Base-by-base conservation (phyloP, 2,113 vertebrate genomes). In the Synchiropus splendidus region DNA sequence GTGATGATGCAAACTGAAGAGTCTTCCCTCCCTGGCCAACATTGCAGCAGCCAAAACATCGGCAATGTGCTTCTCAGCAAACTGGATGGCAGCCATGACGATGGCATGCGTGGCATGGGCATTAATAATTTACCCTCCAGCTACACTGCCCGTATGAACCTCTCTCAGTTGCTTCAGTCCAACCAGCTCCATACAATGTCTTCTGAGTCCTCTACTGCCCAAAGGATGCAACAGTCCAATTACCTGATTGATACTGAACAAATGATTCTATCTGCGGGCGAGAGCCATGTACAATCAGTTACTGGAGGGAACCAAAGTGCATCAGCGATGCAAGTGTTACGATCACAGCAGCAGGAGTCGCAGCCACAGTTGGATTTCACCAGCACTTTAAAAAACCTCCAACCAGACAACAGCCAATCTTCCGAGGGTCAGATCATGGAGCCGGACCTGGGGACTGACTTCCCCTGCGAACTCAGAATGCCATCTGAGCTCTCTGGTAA, bases 1-100 rank as follows among this genome's bases (percentile, higher is more conserved):
- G 83, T 99, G 54, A 98, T 99, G 95, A 99, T 99, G 95, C 92
- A 97, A 75, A 94, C 89, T 0, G 90, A 92, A 48, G 88, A 90
- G 48, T 84, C 80, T 1, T 85, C 91, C 37, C 74, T 88, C 39
- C 83, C 88, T 47, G 88, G 50, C 9, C 79, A 89, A 52, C 89
- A 89, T 53, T 80, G 85, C 36, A 90, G 79, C 70, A 82, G 74
- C 67, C 89, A 91, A 67, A 94, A 89, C 73, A 92, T 98, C 66
- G 83, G 87, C 46, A 90, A 77, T 4, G 87, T 99, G 58, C 87
- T 99, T 62, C 85, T 97, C 67, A 94, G 65, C 75, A 98, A 99
- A 81, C 85, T 97, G 18, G 93, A 97, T 47, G 86, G 88, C 31
- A 90, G 94, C 57, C 87, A 81, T 0, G 89, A 94, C 40, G 90